Evolutionary conservation across 1,140 invertebrate species (phyloP).

Genomic region (Trachymyrmex septentrionalis): DNA sequence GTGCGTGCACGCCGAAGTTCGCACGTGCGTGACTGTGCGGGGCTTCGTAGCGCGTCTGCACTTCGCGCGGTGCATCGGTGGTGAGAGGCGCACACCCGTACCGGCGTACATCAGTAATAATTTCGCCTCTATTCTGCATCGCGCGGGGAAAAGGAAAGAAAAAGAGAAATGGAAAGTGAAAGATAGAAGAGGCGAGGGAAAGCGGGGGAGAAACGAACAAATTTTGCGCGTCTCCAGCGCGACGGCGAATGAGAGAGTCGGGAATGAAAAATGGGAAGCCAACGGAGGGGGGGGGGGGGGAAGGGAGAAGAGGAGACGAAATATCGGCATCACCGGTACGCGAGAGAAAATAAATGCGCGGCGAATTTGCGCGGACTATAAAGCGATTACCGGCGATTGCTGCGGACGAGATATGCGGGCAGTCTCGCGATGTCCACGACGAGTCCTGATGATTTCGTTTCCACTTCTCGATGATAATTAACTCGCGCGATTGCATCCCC

Average conservation of each 20-base stretch:
- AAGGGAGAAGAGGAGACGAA: background rate
- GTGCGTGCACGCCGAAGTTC: background rate
- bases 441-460: conserved; percentile 19
- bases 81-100: conserved; percentile 14
- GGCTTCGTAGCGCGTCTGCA: conserved; percentile 1
- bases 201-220: conserved; percentile 15
- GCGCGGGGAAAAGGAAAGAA: background rate
- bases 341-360: conserved; percentile 49
- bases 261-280: conserved; percentile 37
- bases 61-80: background rate
- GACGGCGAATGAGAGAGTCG: background rate
- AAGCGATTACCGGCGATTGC: conserved; percentile 47
- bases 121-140: conserved; percentile 24
- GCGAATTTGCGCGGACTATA: conserved; percentile 57
- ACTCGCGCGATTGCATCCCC: background rate
- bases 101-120: conserved; percentile 32
- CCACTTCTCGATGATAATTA: background rate
- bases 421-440: background rate
- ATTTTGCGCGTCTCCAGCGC: conserved; percentile 38
- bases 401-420: background rate
- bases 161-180: background rate
- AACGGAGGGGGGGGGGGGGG: background rate
- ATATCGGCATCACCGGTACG: conserved; percentile 27
- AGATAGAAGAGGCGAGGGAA: no score
- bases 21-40: background rate